A percentile compares a stretch with the other conserved stretches of the same genome.
These are phyloP conservation scores for Trichogramma dendrolimi DNA, from an alignment of 2,888 invertebrate species.

Conservation along the genomic window DNA sequence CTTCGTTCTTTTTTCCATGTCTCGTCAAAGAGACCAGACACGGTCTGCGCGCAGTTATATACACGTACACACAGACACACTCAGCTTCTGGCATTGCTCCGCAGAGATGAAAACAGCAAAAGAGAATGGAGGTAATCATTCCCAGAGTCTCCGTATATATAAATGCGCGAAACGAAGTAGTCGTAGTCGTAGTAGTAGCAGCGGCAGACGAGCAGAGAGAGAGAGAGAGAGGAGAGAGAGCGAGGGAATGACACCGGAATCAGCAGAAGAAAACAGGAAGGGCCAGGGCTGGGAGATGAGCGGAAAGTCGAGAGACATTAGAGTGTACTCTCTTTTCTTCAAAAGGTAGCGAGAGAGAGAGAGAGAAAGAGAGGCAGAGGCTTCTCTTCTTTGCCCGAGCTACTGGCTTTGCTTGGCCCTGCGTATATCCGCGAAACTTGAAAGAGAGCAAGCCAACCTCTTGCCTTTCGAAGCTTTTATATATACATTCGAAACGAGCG, in stretches of 20 bases:
- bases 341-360: background rate
- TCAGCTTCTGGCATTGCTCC: too few relatives aligned
- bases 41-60: background rate
- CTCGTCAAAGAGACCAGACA: slow-evolving; percentile 29
- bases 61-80: too few relatives aligned
- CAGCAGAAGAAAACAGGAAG: background rate
- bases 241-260: slow-evolving; percentile 16
- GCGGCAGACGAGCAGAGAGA: background rate
- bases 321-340: slow-evolving; percentile 27
- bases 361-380: background rate
- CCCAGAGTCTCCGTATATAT: slow-evolving; percentile 21
- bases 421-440: slow-evolving; percentile 10
- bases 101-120: background rate
- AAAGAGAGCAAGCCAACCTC: slow-evolving; percentile 4
- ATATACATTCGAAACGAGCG: background rate
- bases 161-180: slow-evolving; percentile 16
- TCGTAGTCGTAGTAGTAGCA: too few relatives aligned
- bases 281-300: background rate
- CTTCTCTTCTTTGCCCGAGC: slow-evolving; percentile 2
- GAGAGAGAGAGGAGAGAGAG: slow-evolving; percentile 26
- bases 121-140: slow-evolving; percentile 32
- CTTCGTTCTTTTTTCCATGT: slow-evolving; percentile 29
- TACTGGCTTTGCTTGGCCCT: slow-evolving; percentile 8
- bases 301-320: slow-evolving; percentile 24
- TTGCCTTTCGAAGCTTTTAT: too few relatives aligned